Conservation (phyloP, 2,797 vertebrate genomes). For the Hephaestus fuliginosus region DNA sequence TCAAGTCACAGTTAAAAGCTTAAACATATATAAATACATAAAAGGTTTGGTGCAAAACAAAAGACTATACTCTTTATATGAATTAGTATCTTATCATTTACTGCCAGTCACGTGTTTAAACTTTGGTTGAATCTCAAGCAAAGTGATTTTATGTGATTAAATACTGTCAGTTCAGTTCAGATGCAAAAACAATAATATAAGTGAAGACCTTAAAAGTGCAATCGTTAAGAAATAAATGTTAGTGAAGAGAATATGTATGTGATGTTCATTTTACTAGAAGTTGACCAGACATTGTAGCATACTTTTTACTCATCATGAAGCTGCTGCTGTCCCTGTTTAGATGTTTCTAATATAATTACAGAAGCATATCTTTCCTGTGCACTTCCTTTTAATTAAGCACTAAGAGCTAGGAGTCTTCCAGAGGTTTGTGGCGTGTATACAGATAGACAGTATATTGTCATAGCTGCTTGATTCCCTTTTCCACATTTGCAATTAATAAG, state of each 20-base stretch:
- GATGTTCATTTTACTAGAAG: not conserved
- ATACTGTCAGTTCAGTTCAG: not conserved
- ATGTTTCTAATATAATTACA: not conserved
- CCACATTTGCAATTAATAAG: too few species aligned
- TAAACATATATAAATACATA: slow-evolving; percentile 1
- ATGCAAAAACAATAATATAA: not conserved
- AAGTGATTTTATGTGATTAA: not conserved
- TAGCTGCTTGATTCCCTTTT: not conserved
- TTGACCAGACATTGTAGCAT: not conserved
- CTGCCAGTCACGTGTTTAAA: not conserved
- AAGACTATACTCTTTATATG: not conserved
- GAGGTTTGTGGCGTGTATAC: too few species aligned
- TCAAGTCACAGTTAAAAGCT: not conserved
- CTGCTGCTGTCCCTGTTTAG: not conserved
- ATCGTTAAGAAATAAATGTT: not conserved
- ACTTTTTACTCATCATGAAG: not conserved
- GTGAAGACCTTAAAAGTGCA: not conserved
- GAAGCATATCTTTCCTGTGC: not conserved
- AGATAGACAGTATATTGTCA: not conserved
- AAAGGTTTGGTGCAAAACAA: slow-evolving; percentile 2
- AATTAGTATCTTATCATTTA: not conserved
- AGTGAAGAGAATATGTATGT: not conserved
- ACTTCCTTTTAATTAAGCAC: not conserved
- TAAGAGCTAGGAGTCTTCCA: not conserved
- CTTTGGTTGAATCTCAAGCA: not conserved